Conservation (phyloP, 2,113 vertebrate species). For the Bungarus multicinctus region DNA sequence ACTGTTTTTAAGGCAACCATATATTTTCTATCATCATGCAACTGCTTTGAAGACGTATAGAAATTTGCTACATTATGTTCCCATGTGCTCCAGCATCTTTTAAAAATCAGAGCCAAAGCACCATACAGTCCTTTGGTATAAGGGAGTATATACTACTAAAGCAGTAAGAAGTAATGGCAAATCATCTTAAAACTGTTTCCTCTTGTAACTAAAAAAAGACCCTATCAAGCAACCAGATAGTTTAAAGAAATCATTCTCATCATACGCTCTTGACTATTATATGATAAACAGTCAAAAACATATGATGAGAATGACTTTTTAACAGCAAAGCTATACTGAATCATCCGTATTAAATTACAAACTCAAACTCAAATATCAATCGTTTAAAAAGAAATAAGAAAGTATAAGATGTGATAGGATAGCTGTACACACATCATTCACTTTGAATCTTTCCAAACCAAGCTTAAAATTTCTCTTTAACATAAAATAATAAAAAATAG, state of each 20-base stretch:
- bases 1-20: neutral
- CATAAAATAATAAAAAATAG: neutral
- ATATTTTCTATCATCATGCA: neutral
- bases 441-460: neutral
- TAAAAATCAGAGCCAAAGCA: neutral
- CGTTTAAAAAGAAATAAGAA: neutral
- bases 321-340: slow-evolving; percentile 12
- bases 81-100: neutral
- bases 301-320: neutral
- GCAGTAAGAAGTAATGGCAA: neutral
- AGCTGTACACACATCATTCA: neutral
- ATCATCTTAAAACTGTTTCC: neutral
- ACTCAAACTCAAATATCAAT: slow-evolving; percentile 2
- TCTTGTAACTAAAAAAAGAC: neutral
- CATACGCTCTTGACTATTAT: neutral
- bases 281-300: neutral
- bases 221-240: neutral
- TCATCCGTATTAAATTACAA: neutral
- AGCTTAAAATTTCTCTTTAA: neutral
- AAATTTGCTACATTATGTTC: neutral
- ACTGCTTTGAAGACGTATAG: neutral
- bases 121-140: neutral
- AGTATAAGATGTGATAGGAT: neutral
- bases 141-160: neutral
- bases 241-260: neutral